Percentiles rank a stretch among this genome's conserved stretches.
Conservation (phyloP, 2,797 vertebrate genomes). For the Sebastes itinus region DNA sequence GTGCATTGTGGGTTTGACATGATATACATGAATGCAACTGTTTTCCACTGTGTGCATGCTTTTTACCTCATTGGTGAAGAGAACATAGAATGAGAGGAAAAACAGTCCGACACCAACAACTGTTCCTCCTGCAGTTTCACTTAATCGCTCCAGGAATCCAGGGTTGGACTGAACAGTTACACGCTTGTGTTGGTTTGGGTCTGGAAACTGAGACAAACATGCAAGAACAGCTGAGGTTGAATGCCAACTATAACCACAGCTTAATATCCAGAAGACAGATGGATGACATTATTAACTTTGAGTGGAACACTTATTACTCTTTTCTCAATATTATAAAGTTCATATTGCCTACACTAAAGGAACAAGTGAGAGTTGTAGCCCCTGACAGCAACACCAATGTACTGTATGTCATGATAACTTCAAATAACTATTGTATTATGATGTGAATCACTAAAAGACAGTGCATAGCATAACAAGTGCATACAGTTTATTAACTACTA, state of each 20-base stretch:
- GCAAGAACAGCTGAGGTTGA: not conserved
- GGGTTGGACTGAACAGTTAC: conserved; percentile 79
- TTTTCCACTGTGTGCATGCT: not conserved
- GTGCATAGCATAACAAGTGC: not conserved
- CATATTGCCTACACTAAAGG: not conserved
- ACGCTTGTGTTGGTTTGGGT: conserved; percentile 80
- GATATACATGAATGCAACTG: not conserved
- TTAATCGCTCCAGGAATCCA: conserved; percentile 91
- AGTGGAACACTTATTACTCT: not conserved
- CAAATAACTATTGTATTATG: not conserved
- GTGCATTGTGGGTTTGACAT: not conserved
- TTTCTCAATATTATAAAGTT: not conserved
- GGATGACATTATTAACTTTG: not conserved
- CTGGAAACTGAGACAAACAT: conserved; percentile 58
- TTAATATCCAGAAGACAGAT: not conserved
- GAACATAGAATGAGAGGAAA: conserved; percentile 90
- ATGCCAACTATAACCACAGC: not conserved
- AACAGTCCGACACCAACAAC: conserved; percentile 87
- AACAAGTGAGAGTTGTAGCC: not conserved
- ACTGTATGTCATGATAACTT: not conserved
- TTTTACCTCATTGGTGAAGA: conserved; percentile 94
- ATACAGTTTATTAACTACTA: not conserved
- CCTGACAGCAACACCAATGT: not conserved
- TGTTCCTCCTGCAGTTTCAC: conserved; percentile 91
- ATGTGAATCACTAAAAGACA: not conserved